Percentiles rank a stretch among this genome's conserved stretches.
These are phyloP conservation scores for Athripsodes cinereus DNA, from an alignment of 2,888 invertebrate genomes.

Conservation along the genomic window DNA sequence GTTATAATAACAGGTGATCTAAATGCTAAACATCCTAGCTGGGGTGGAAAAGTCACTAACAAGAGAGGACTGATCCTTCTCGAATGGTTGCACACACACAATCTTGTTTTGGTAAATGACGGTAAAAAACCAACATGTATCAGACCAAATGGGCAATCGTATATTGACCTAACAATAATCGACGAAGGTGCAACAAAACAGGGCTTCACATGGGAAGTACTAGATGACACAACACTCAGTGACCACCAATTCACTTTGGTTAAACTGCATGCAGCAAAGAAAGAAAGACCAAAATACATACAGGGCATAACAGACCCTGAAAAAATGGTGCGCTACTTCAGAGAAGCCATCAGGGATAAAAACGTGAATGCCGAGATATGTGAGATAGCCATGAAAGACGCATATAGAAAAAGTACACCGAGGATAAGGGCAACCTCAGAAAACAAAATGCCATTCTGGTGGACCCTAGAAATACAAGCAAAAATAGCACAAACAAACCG, in stretches of 20 bases:
- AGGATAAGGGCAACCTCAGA: background rate
- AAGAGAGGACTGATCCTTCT: too few species aligned
- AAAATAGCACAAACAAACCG: background rate
- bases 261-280: background rate
- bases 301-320: background rate
- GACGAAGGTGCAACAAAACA: background rate
- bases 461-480: background rate
- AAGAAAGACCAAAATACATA: background rate
- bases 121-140: background rate
- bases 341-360: background rate
- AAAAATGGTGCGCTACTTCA: background rate
- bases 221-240: background rate
- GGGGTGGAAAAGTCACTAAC: too few species aligned
- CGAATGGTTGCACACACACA: background rate
- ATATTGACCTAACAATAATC: too few species aligned
- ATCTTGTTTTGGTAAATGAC: background rate
- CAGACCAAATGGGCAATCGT: background rate
- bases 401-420: background rate
- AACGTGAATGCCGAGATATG: background rate
- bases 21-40: background rate
- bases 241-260: background rate
- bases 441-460: background rate
- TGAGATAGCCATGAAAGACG: background rate
- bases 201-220: background rate
- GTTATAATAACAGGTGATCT: background rate